Evolutionary conservation across 2,888 invertebrate species (phyloP).

Genomic region (Drosophila sordidapex): DNA sequence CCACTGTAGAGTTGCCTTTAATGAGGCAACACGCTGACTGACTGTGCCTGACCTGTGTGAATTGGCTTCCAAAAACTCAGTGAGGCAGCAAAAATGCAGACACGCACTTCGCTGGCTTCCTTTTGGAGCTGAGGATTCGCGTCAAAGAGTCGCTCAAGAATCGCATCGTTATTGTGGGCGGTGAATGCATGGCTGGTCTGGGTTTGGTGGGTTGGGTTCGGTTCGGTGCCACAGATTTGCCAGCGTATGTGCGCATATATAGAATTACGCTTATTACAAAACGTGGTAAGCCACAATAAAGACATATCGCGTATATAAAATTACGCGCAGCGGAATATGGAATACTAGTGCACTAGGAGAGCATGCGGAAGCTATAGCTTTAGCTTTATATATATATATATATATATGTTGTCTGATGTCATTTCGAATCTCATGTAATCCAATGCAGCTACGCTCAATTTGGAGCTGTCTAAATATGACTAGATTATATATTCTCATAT

Average conservation of each 20-base stretch:
- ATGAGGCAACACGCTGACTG: conserved; percentile 10
- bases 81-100: conserved; percentile 58
- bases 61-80: conserved; percentile 41
- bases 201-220: not conserved
- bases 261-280: conserved; percentile 79
- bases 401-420: conserved; percentile 35
- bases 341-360: conserved; percentile 2
- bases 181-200: not conserved
- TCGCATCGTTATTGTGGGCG: conserved; percentile 20
- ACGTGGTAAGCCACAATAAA: conserved; percentile 76
- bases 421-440: conserved; percentile 42
- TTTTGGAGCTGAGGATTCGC: conserved; percentile 59
- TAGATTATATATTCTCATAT: conserved; percentile 9
- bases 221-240: conserved; percentile 5
- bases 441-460: conserved; percentile 24
- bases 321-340: conserved; percentile 10
- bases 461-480: conserved; percentile 3
- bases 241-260: conserved; percentile 35
- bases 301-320: conserved; percentile 54
- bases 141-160: conserved; percentile 55
- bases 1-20: conserved; percentile 5
- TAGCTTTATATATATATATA: not conserved
- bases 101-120: conserved; percentile 71
- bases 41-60: conserved; percentile 23
- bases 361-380: conserved; percentile 42